Evolutionary conservation across 2,113 vertebrate genomes (phyloP).

Genomic region (Nyctereutes procyonoides): DNA sequence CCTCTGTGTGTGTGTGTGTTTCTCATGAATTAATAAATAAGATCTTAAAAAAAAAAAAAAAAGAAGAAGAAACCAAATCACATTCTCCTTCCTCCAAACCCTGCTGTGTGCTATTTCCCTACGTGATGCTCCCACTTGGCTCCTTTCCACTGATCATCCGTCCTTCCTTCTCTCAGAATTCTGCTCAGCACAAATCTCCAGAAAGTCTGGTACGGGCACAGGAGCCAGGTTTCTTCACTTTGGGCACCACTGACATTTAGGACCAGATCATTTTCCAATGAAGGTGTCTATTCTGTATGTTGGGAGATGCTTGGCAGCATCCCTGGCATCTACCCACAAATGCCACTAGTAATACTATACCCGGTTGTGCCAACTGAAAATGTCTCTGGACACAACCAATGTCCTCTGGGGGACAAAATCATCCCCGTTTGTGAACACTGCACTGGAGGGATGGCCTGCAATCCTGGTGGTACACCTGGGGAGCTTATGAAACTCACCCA

Average conservation of each 20-base stretch:
- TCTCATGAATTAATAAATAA: too few species aligned
- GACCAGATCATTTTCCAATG: neutral
- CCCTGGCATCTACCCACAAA: neutral
- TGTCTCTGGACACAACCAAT: neutral
- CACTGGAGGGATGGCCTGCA: neutral
- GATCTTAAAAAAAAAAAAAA: too few species aligned
- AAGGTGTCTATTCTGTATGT: neutral
- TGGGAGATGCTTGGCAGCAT: neutral
- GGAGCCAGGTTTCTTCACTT: neutral
- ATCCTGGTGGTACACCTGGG: neutral
- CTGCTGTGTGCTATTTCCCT: neutral
- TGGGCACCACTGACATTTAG: neutral
- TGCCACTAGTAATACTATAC: neutral
- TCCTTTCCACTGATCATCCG: neutral
- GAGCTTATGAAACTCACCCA: neutral
- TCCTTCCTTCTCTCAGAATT: neutral
- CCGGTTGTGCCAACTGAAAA: neutral
- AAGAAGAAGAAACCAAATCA: neutral
- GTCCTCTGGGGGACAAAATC: neutral
- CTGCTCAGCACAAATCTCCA: neutral
- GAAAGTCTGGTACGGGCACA: neutral
- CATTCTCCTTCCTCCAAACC: neutral
- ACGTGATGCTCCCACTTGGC: neutral
- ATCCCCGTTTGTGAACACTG: neutral
- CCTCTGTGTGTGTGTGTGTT: too few species aligned